Evolutionary conservation across 2,888 invertebrate species (phyloP).

Genomic region (Platerodrilus igneus): DNA sequence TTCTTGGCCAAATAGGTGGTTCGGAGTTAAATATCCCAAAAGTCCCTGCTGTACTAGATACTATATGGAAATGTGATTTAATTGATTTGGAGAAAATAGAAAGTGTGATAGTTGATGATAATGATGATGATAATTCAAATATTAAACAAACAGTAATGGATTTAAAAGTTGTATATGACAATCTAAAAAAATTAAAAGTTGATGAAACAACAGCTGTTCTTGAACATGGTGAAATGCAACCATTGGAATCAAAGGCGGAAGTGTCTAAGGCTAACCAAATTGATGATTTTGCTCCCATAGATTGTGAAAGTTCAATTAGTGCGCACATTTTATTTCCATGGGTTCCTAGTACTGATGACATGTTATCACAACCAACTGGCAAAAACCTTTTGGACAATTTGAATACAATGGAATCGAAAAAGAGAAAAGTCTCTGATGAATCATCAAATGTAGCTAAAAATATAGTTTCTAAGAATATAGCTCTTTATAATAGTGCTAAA

Average conservation of each 20-base stretch:
- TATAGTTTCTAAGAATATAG: conserved; percentile 36
- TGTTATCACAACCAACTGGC: background rate
- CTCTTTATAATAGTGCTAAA: conserved; percentile 36
- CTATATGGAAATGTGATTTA: conserved; percentile 38
- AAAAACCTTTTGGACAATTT: background rate
- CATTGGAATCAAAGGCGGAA: no score
- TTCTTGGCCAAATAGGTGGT: conserved; percentile 57
- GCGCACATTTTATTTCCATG: no score
- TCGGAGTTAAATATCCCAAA: conserved; percentile 50
- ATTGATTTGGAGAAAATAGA: conserved; percentile 33
- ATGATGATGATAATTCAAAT: conserved; percentile 9
- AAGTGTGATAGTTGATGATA: conserved; percentile 27
- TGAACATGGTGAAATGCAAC: conserved; percentile 10
- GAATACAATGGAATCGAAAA: conserved; percentile 4
- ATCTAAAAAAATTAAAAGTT: conserved; percentile 20
- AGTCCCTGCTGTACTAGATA: conserved; percentile 41
- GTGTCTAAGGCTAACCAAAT: background rate
- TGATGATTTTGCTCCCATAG: no score
- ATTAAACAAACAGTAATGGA: conserved; percentile 7
- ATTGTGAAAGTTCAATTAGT: no score
- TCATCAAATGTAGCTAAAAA: conserved; percentile 6
- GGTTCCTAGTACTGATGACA: conserved; percentile 3
- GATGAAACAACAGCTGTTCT: conserved; percentile 8
- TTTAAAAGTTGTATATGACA: conserved; percentile 23
- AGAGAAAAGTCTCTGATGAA: background rate